Percentiles rank a stretch among this genome's conserved stretches.
These are phyloP conservation scores for Lates calcarifer DNA, from an alignment of 2,113 vertebrate genomes.

Conservation along the genomic window DNA sequence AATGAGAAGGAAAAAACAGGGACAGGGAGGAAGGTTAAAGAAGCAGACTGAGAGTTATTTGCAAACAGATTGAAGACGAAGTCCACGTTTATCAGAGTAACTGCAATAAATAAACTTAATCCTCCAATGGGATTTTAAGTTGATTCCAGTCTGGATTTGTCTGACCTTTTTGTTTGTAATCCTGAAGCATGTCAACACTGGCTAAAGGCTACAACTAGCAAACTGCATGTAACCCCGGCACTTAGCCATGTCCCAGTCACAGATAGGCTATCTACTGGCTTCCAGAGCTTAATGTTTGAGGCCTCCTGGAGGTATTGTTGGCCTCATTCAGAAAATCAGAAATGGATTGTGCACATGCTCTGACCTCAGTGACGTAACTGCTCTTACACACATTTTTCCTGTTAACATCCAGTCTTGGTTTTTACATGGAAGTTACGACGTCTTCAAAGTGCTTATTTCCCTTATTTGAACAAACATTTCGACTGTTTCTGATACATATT, in stretches of 20 bases:
- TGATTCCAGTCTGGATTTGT: constrained; percentile 50
- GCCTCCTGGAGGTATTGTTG: constrained; percentile 12
- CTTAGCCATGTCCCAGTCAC: not conserved
- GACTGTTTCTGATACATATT: not conserved
- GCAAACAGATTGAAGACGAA: constrained; percentile 27
- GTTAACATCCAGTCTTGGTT: not conserved
- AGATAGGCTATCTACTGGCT: constrained; percentile 18
- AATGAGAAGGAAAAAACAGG: not conserved
- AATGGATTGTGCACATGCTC: constrained; percentile 26
- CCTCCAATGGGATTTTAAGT: constrained; percentile 41
- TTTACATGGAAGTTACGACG: not conserved
- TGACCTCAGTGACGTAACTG: constrained; percentile 15
- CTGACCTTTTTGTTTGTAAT: constrained; percentile 51
- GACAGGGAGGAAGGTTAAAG: not conserved
- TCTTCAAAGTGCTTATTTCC: not conserved
- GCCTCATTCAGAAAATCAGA: constrained; percentile 39
- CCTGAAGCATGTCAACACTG: constrained; percentile 31
- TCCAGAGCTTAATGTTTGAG: constrained; percentile 17
- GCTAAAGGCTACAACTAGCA: constrained; percentile 16
- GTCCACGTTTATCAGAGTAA: constrained; percentile 30
- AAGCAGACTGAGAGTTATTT: constrained; percentile 42
- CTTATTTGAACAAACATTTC: not conserved
- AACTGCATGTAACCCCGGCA: constrained; percentile 15
- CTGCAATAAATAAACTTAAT: constrained; percentile 41
- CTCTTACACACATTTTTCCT: constrained; percentile 10